A percentile compares a stretch with the other conserved stretches of the same genome.
phyloP scores from a whole-genome alignment of 2,888 invertebrate genomes.

The Troides helena region DNA sequence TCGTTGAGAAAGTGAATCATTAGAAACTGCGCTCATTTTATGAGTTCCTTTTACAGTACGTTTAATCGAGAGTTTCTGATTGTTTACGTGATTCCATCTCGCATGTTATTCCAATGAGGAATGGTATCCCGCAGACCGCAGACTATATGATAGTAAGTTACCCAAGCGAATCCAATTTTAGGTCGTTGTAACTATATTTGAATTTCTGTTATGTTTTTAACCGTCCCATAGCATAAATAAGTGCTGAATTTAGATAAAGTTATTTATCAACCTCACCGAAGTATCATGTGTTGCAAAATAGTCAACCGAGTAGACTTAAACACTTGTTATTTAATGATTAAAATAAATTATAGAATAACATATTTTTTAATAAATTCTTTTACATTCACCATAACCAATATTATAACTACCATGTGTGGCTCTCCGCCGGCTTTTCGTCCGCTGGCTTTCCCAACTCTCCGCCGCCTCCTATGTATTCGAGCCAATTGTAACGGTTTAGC shows the following conservation, averaged over 20 bases:
- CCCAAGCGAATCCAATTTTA: conserved; percentile 14
- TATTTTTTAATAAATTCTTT: too few relatives aligned
- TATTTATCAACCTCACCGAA: too few relatives aligned
- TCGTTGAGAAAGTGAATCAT: conserved; percentile 59
- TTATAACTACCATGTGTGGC: too few relatives aligned
- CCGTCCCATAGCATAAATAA: neutral
- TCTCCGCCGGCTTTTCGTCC: too few relatives aligned
- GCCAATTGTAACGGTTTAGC: neutral
- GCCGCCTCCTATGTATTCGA: too few relatives aligned
- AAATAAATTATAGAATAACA: too few relatives aligned
- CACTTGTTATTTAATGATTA: too few relatives aligned
- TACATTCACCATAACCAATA: too few relatives aligned
- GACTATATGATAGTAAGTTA: conserved; percentile 16
- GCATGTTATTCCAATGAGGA: conserved; percentile 16
- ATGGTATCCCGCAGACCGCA: conserved; percentile 23
- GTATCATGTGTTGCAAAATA: too few relatives aligned
- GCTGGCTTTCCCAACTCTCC: too few relatives aligned
- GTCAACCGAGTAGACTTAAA: too few relatives aligned
- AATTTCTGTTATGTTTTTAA: neutral
- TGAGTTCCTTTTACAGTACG: conserved; percentile 37
- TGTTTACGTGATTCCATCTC: conserved; percentile 31
- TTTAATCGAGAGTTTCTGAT: conserved; percentile 29
- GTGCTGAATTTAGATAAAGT: neutral
- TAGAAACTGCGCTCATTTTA: conserved; percentile 51
- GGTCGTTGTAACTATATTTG: neutral